These are phyloP conservation scores for Ptychochromis oligacanthus DNA, from an alignment of 2,113 vertebrate genomes.

Conservation along the genomic window DNA sequence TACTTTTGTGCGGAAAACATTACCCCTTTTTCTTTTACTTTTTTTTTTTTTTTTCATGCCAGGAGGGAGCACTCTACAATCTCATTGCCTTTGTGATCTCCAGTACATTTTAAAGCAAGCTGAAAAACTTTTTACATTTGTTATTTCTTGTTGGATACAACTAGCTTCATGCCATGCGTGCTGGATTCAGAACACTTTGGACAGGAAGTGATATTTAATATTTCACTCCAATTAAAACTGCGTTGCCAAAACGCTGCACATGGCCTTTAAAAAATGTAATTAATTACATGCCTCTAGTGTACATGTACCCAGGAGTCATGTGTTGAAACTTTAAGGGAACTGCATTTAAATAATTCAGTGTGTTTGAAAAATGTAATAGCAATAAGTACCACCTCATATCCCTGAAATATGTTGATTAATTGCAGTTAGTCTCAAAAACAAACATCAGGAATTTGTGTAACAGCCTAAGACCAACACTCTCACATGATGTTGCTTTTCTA, in stretches of 20 bases:
- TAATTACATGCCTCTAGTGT: background rate
- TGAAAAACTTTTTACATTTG: background rate
- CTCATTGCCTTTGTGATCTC: background rate
- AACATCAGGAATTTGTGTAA: background rate
- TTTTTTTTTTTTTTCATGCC: constrained; percentile 31
- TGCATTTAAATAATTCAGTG: background rate
- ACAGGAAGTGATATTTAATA: background rate
- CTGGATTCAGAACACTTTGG: background rate
- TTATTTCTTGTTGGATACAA: background rate
- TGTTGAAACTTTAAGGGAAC: background rate
- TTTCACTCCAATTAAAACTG: background rate
- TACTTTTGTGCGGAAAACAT: background rate
- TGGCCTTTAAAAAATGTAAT: background rate
- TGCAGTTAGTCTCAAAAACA: background rate
- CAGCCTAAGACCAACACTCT: background rate
- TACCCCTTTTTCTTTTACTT: background rate
- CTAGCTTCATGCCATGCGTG: background rate
- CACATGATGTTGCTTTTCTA: constrained; percentile 55
- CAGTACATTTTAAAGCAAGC: background rate
- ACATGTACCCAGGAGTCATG: background rate
- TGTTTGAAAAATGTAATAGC: background rate
- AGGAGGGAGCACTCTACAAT: constrained; percentile 44
- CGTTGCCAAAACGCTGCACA: background rate
- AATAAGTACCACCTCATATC: background rate
- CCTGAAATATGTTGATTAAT: background rate